Conservation (phyloP, 92 coral and sea anemone species). For the Porites evermanni region DNA sequence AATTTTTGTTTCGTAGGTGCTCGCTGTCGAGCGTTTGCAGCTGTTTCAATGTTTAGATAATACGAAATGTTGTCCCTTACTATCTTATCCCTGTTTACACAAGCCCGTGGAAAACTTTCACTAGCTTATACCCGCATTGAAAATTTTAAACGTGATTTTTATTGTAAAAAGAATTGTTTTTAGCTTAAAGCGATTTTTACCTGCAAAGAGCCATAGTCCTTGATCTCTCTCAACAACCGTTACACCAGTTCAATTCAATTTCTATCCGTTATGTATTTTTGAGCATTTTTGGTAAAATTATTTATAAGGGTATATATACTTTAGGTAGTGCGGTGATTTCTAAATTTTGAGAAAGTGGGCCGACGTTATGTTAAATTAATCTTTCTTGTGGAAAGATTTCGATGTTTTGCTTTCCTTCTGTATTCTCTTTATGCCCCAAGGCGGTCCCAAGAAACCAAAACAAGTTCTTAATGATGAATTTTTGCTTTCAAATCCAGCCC, state of each 20-base stretch:
- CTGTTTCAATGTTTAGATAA: conserved; percentile 52
- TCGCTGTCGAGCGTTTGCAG: conserved; percentile 20
- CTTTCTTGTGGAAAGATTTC: background rate
- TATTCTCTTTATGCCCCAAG: conserved; percentile 1
- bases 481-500: conserved; percentile 10
- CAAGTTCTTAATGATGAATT: background rate
- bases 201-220: background rate
- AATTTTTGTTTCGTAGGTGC: background rate
- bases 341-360: background rate
- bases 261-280: background rate
- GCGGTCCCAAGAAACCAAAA: conserved; percentile 18
- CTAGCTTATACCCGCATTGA: conserved; percentile 19
- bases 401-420: background rate
- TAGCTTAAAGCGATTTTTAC: background rate
- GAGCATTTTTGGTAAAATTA: background rate
- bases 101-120: conserved; percentile 29
- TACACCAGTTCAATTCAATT: background rate
- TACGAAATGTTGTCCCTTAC: conserved; percentile 60
- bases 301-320: background rate
- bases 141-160: background rate
- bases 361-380: background rate
- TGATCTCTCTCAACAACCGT: conserved; percentile 3
- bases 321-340: background rate
- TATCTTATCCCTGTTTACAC: conserved; percentile 55
- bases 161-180: background rate